Evolutionary conservation across 2,888 invertebrate species (phyloP), one percentile per base, ranked within the genome.

Genomic region (Diploptera punctata): DNA sequence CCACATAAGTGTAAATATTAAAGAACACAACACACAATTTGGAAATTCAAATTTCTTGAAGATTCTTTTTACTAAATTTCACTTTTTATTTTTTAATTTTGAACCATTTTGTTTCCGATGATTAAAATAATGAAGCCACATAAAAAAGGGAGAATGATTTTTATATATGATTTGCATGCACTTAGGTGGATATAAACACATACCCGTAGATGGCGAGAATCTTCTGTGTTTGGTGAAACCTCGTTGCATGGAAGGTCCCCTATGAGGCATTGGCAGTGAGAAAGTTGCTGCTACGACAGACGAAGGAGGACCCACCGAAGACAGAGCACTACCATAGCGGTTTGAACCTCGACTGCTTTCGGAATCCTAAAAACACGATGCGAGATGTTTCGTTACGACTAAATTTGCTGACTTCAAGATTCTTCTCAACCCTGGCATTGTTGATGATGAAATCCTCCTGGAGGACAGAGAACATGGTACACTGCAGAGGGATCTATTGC

Each of bases 271-370:
- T 43, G 49, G 67, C 3, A 70, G 68, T 44, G 49, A 31, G 38
- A 19, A 31, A 19, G 72, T 19, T 21, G 18, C 33, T 52, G 57
- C 29, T 47, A 57, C 38, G 26, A 43, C 29, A 16, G 21, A n/a
- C n/a, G 47, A 49, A 19, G 67, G 19, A 19, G 61, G 43, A 47
- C 47, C 52, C 31, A 24, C 62, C 19, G 57, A 19, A 29, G 65
- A 38, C 33, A 57, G 57, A 68, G 57, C 60, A 47, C 68, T 68
- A 57, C 57, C 62, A 62, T 47, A 60, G 61, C 31, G 73, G 31
- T 71, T 68, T 47, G 74, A 74, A 33, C 72, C 73, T 52, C 75
- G 74, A 70, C 77, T 77, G 70, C 77, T 77, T 75, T 77, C 77
- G 38, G 77, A 77, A 70, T 77, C 77, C 77, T 77, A 71, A 13